Evolutionary conservation across 1,140 invertebrate genomes (phyloP).

Genomic region (Drosophila fuyamai): DNA sequence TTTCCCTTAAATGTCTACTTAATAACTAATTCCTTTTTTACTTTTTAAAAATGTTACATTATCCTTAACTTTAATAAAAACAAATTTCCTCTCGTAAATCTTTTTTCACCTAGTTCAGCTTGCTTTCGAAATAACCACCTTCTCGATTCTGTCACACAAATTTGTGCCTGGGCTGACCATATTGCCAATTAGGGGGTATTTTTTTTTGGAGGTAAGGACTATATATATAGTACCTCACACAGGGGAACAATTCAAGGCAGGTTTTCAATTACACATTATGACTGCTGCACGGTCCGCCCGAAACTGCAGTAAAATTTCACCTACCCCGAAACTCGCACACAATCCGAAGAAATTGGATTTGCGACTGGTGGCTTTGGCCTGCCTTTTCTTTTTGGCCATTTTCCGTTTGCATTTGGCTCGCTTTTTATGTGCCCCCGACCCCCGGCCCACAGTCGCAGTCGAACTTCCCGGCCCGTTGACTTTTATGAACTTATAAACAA

Average conservation of each 20-base stretch:
- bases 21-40: not conserved
- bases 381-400: constrained; percentile 27
- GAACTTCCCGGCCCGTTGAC: constrained; percentile 64
- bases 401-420: constrained; percentile 30
- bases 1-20: no score
- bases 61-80: no score
- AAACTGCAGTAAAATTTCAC: constrained; percentile 62
- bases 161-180: constrained; percentile 29
- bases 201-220: not conserved
- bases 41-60: not conserved
- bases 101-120: not conserved
- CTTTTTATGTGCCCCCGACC: constrained; percentile 44
- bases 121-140: constrained; percentile 50
- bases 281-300: constrained; percentile 30
- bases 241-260: constrained; percentile 70
- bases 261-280: constrained; percentile 84
- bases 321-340: constrained; percentile 23
- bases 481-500: constrained; percentile 84
- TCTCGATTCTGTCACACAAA: constrained; percentile 23
- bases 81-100: not conserved
- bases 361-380: constrained; percentile 38
- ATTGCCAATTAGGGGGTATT: constrained; percentile 66
- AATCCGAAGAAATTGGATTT: constrained; percentile 77
- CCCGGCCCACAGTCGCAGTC: not conserved
- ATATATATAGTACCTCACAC: constrained; percentile 36